Base-by-base conservation (phyloP, 2,113 vertebrate genomes). In the Camelus dromedarius region DNA sequence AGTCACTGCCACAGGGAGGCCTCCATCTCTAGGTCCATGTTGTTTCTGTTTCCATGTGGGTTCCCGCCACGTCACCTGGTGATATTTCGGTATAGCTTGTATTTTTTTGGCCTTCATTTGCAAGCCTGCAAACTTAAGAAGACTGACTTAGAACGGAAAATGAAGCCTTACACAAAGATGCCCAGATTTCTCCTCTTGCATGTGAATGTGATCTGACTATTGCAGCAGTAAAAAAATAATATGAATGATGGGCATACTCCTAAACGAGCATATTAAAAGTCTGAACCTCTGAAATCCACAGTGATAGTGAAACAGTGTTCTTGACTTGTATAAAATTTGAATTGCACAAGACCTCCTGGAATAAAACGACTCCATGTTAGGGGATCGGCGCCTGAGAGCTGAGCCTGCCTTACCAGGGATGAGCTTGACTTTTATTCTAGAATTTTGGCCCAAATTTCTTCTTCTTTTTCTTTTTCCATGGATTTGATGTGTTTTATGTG, bases 131-230 rank as follows among this genome's bases (percentile, higher is more conserved):
- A 76, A 26, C 76, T 73, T 75, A 91, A 64, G 9, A 76, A 81
- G 75, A 67, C 52, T 50, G 88, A 93, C 56, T 93, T 94, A 93
- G 69, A 92, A 91, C 30, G 94, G 85, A 96, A 97, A 96, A 70
- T 87, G n/a, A 96, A 82, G 60, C 20, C 42, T 88, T 84, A 38
- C 58, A 32, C 48, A 48, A 22, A 73, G 15, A 30, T 73, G 62
- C 58, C 60, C 38, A 28, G 48, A 10, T 86, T 92, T 94, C 60
- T 82, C 79, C 9, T 73, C 60, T 89, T 95, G 30, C 1, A 0
- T 83, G n/a, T 93, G 73, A 91, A 35, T 93, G n/a, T 87, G 46
- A 69, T 83, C 85, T 8, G 52, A n/a, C 42, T 35, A 6, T 75
- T 87, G 26, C 6, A 95, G 87, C 64, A 70, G 52, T 75, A 66